A percentile compares a stretch with the other conserved stretches of the same genome.
These are phyloP conservation scores for Jordanella pulchra DNA, from an alignment of 2,797 vertebrate species.

Conservation along the genomic window DNA sequence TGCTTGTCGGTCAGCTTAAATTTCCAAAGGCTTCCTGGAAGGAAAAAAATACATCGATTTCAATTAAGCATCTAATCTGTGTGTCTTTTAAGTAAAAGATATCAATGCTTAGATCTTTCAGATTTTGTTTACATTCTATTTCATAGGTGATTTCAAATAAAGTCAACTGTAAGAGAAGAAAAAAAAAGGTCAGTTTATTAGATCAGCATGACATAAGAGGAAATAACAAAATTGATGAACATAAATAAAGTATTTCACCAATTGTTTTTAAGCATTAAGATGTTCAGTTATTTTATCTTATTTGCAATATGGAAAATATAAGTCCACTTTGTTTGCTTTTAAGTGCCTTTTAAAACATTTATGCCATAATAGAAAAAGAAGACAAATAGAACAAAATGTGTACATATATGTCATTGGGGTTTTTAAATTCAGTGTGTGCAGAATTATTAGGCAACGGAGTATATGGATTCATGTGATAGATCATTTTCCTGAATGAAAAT, in stretches of 20 bases:
- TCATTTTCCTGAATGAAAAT: too few relatives aligned
- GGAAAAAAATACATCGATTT: constrained; percentile 24
- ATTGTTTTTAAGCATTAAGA: too few relatives aligned
- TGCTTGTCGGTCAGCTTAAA: background rate
- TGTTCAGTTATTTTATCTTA: too few relatives aligned
- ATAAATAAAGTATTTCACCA: background rate
- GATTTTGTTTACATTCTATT: background rate
- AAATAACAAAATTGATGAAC: background rate
- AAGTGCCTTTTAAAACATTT: too few relatives aligned
- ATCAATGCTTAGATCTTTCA: background rate
- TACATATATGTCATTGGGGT: too few relatives aligned
- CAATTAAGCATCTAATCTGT: background rate
- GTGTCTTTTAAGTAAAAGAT: background rate
- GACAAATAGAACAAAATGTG: too few relatives aligned
- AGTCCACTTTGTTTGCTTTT: too few relatives aligned
- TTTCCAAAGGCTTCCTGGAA: constrained; percentile 45
- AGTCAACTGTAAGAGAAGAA: background rate
- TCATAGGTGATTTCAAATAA: background rate
- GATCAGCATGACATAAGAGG: background rate
- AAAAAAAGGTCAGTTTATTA: background rate
- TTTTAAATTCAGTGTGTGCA: too few relatives aligned
- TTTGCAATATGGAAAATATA: too few relatives aligned
- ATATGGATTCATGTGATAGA: too few relatives aligned
- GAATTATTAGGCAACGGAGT: too few relatives aligned
- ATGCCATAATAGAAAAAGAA: too few relatives aligned